phyloP scores from a whole-genome alignment of 2,888 invertebrate genomes.

The Acanthacorydalis orientalis region DNA sequence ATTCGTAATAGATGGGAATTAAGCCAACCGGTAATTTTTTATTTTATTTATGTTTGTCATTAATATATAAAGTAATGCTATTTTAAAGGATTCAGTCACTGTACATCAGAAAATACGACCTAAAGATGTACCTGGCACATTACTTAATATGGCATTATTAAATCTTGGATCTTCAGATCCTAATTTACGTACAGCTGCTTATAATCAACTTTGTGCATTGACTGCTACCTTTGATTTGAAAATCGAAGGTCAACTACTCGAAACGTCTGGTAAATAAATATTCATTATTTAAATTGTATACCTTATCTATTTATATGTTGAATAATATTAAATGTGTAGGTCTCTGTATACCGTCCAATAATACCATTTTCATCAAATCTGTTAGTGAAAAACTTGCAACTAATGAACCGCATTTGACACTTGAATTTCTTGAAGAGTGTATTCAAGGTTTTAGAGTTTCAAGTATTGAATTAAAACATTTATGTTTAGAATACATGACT shows the following conservation, averaged over 20 bases:
- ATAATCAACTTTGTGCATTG: slow-evolving; percentile 89
- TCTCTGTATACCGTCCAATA: slow-evolving; percentile 93
- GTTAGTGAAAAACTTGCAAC: slow-evolving; percentile 90
- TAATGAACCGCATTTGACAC: slow-evolving; percentile 88
- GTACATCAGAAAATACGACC: slow-evolving; percentile 96
- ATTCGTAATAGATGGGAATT: slow-evolving; percentile 94
- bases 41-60: background rate
- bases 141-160: slow-evolving; percentile 92
- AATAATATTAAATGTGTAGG: slow-evolving; percentile 29
- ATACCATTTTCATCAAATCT: slow-evolving; percentile 94
- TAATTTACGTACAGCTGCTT: slow-evolving; percentile 86
- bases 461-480: slow-evolving; percentile 90
- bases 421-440: slow-evolving; percentile 94
- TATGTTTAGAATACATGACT: slow-evolving; percentile 96
- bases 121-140: slow-evolving; percentile 94
- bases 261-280: slow-evolving; percentile 57
- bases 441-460: slow-evolving; percentile 89
- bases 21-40: slow-evolving; percentile 60
- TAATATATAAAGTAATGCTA: slow-evolving; percentile 1
- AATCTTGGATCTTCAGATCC: slow-evolving; percentile 95
- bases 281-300: background rate
- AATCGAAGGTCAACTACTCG: slow-evolving; percentile 89
- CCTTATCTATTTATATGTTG: background rate
- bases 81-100: slow-evolving; percentile 68
- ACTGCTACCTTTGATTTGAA: slow-evolving; percentile 95